phyloP scores from a whole-genome alignment of 2,888 invertebrate species.

The Vannuccia rotundouncinata region DNA sequence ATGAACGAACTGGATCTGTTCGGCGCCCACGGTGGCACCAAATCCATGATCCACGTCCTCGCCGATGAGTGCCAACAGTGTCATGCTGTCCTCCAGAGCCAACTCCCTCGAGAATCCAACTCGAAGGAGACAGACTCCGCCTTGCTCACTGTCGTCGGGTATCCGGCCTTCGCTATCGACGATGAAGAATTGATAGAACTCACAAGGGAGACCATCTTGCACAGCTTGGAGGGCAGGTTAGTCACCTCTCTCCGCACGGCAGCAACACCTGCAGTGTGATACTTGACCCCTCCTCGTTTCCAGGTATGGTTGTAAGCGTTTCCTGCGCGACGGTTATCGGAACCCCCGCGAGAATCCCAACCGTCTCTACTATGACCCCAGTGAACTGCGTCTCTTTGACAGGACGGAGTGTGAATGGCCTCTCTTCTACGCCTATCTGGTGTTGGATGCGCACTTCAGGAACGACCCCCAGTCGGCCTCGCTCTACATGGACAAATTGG shows the following conservation, averaged over 20 bases:
- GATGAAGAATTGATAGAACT: slow-evolving; percentile 78
- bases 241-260: too few species aligned
- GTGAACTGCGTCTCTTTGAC: slow-evolving; percentile 94
- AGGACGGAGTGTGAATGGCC: slow-evolving; percentile 99
- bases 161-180: slow-evolving; percentile 96
- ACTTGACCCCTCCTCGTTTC: background rate
- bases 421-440: slow-evolving; percentile 83
- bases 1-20: slow-evolving; percentile 96
- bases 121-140: slow-evolving; percentile 84
- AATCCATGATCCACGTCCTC: slow-evolving; percentile 91
- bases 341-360: slow-evolving; percentile 60
- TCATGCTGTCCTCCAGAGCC: slow-evolving; percentile 73
- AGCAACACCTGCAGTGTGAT: too few species aligned
- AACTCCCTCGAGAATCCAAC: slow-evolving; percentile 61
- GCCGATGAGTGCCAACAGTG: slow-evolving; percentile 99
- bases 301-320: slow-evolving; percentile 83
- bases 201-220: slow-evolving; percentile 74
- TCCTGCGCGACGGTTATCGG: slow-evolving; percentile 83
- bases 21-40: slow-evolving; percentile 85
- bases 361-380: slow-evolving; percentile 89
- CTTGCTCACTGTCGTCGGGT: slow-evolving; percentile 84
- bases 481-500: slow-evolving; percentile 63
- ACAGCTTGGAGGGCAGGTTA: slow-evolving; percentile 61
- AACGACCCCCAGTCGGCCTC: slow-evolving; percentile 65
- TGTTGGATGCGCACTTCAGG: slow-evolving; percentile 85